These are phyloP conservation scores for Arge pagana DNA, from an alignment of 2,888 invertebrate genomes.

Conservation along the genomic window DNA sequence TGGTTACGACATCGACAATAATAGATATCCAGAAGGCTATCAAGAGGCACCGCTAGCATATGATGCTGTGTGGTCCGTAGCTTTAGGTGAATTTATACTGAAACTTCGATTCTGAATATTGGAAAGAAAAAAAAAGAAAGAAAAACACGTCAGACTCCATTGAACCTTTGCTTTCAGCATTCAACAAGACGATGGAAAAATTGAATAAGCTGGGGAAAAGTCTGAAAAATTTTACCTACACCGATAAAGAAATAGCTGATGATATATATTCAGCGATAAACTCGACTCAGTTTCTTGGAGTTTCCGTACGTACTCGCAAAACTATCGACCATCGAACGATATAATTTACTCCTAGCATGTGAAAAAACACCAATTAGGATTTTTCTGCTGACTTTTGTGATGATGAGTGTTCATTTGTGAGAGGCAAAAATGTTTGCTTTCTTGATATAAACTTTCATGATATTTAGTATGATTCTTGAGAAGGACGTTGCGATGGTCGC, in stretches of 20 bases:
- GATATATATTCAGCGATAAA: constrained; percentile 98
- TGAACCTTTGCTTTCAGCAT: constrained; percentile 64
- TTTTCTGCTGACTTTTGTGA: too few relatives aligned
- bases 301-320: constrained; percentile 77
- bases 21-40: constrained; percentile 90
- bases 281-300: constrained; percentile 96
- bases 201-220: constrained; percentile 79
- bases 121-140: constrained; percentile 51
- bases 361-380: too few relatives aligned
- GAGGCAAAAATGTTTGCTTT: too few relatives aligned
- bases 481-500: too few relatives aligned
- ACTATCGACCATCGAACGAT: not conserved
- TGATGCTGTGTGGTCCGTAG: constrained; percentile 99
- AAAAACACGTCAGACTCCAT: constrained; percentile 35
- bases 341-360: too few relatives aligned
- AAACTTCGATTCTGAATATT: constrained; percentile 8
- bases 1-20: constrained; percentile 85
- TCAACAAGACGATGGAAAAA: constrained; percentile 94
- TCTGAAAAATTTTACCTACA: constrained; percentile 95
- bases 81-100: constrained; percentile 84
- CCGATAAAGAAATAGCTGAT: constrained; percentile 90
- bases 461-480: too few relatives aligned
- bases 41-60: constrained; percentile 98
- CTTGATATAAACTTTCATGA: too few relatives aligned
- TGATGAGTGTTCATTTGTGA: too few relatives aligned